A percentile compares a stretch with the other conserved stretches of the same genome.
These are phyloP conservation scores for Cephalopachus bancanus DNA, from an alignment of 2,797 vertebrate species.

Conservation along the genomic window DNA sequence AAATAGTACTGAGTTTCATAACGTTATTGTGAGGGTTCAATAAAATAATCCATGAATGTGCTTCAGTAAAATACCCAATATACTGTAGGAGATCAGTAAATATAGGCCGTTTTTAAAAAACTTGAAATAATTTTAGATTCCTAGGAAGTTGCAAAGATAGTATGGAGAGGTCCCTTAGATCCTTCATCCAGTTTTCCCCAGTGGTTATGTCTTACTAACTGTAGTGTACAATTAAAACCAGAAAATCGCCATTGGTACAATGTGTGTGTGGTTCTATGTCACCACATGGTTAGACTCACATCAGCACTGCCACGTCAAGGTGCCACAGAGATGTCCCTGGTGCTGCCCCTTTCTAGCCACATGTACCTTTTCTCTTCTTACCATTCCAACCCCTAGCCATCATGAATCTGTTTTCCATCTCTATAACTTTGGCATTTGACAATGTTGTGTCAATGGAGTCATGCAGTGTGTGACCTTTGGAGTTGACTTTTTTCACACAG, in stretches of 20 bases:
- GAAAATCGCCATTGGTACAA: accelerated
- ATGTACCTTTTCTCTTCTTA: background rate
- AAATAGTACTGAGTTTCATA: background rate
- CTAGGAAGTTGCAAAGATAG: background rate
- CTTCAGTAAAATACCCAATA: background rate
- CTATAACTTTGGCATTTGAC: too few species aligned
- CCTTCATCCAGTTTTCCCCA: background rate
- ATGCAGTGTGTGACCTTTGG: accelerated
- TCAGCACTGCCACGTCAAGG: background rate
- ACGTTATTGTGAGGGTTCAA: background rate
- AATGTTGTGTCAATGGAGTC: background rate
- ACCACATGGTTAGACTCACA: background rate
- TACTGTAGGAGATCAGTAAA: background rate
- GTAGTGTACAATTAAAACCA: background rate
- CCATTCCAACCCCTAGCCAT: background rate
- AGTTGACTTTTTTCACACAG: background rate
- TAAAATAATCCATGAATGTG: too few species aligned
- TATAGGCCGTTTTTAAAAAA: background rate
- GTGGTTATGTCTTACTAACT: background rate
- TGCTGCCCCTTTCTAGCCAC: background rate
- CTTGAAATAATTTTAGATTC: background rate
- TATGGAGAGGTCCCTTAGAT: background rate
- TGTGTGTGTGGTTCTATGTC: background rate
- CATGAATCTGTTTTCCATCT: too few species aligned
- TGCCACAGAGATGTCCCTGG: background rate